A percentile compares a stretch with the other conserved stretches of the same genome.
These are phyloP conservation scores for Calephelis perditalis DNA, from an alignment of 2,888 invertebrate species.

Conservation along the genomic window DNA sequence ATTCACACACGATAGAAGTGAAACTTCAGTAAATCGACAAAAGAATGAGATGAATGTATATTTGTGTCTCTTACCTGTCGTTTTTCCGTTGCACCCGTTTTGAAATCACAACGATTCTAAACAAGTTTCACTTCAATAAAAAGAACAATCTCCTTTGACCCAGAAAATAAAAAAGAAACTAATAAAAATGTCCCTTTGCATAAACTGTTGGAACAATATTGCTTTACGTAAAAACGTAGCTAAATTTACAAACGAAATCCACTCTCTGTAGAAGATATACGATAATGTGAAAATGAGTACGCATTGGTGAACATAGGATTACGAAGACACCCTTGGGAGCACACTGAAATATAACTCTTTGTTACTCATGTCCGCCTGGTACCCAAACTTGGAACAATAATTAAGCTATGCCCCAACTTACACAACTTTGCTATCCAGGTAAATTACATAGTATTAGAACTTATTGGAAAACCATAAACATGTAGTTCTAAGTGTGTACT, in stretches of 20 bases:
- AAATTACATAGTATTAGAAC: not conserved
- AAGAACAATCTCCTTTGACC: too few relatives aligned
- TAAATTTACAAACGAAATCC: conserved; percentile 9
- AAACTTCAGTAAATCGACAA: too few relatives aligned
- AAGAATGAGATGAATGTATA: too few relatives aligned
- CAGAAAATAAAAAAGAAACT: not conserved
- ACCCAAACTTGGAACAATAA: conserved; percentile 22
- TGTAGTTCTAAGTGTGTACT: not conserved
- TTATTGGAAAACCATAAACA: not conserved
- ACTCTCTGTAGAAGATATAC: conserved; percentile 13
- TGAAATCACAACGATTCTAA: too few relatives aligned
- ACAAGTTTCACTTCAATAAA: too few relatives aligned
- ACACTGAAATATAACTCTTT: conserved; percentile 15
- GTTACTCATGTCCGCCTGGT: conserved; percentile 10
- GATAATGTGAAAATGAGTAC: conserved; percentile 14
- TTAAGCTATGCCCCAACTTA: conserved; percentile 21
- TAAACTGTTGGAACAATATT: not conserved
- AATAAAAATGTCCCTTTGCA: not conserved
- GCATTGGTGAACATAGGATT: conserved; percentile 12
- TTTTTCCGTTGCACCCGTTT: too few relatives aligned
- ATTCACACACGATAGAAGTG: too few relatives aligned
- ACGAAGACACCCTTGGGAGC: conserved; percentile 9
- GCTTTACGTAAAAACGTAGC: not conserved
- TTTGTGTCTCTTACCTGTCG: too few relatives aligned
- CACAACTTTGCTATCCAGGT: conserved; percentile 1